Evolutionary conservation across 2,888 invertebrate genomes (phyloP), one percentile per base, ranked within the genome.

Genomic region (Girardia tigrina): DNA sequence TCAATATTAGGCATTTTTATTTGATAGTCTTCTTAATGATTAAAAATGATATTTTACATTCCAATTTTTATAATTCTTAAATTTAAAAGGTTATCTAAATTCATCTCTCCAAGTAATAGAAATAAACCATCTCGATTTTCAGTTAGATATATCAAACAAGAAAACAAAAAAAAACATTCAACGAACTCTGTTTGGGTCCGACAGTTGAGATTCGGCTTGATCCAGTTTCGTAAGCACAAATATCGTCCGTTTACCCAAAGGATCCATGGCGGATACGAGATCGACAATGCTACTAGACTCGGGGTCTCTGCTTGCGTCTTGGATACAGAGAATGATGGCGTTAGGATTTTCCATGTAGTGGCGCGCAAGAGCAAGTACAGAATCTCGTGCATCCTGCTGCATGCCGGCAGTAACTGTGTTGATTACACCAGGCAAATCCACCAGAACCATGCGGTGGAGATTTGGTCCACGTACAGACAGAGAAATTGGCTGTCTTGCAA

Each of bases 301-400:
- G 0, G 98, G 98, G 86, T 98, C 98, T 1, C 98, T 92, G 0
- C 95, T 92, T 0, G 98, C 95, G 83, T 91, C 90, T 88, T 98
- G 98, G 82, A 99, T 95, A 83, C 98, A 98, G 0, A 98, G 87
- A 81, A 98, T 98, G 80, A 98, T 98, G 0, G 98, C 94, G 85
- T 98, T 99, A 0, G 98, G 98, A 85, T 98, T 98, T 83, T 92
- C 94, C 97, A 98, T 98, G 84, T 97, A 92, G 79, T 90, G 89
- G 80, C 90, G 89, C 20, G 92, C 91, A 90, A 97, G 92, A 80
- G 90, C 88, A 80, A 89, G 80, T 82, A 99, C 99, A 0, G 92
- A 90, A 76, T 95, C 94, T 78, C 92, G 88, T 0, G 98, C 98
- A 82, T 94, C 93, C 6, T 90, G 86, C 0, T 94, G 93, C 95